A percentile compares a stretch with the other conserved stretches of the same genome.
Conservation (phyloP, 2,113 vertebrate species). For the Thinocorus orbignyianus region DNA sequence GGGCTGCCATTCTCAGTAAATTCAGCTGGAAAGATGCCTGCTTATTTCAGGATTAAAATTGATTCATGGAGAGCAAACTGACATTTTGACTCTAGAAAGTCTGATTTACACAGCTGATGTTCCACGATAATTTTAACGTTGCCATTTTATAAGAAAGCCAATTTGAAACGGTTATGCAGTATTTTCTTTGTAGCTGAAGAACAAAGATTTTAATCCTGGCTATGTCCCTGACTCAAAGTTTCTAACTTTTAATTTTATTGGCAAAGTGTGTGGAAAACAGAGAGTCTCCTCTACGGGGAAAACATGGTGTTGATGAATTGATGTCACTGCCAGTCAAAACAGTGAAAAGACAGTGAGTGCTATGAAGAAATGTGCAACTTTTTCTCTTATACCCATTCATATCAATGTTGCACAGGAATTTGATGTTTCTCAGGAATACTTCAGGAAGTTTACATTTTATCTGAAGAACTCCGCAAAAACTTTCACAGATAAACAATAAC, state of each 20-base stretch:
- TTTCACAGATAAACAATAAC: not conserved
- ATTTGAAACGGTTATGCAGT: not conserved
- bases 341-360: not conserved
- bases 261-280: not conserved
- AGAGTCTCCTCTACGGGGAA: not conserved
- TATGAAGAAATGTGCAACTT: not conserved
- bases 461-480: not conserved
- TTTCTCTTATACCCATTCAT: not conserved
- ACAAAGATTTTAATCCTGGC: not conserved
- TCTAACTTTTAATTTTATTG: not conserved
- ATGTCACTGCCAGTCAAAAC: not conserved
- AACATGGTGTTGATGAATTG: not conserved
- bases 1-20: not conserved
- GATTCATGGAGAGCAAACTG: not conserved
- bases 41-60: not conserved
- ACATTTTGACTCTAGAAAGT: not conserved
- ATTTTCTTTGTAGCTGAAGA: not conserved
- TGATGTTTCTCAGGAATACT: not conserved
- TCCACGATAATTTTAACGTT: not conserved
- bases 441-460: not conserved
- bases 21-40: not conserved
- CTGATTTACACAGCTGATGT: not conserved
- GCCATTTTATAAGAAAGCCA: not conserved
- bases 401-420: not conserved
- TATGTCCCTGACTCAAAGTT: not conserved